Evolutionary conservation across 2,113 vertebrate genomes (phyloP).

Genomic region (Bombycilla garrulus): DNA sequence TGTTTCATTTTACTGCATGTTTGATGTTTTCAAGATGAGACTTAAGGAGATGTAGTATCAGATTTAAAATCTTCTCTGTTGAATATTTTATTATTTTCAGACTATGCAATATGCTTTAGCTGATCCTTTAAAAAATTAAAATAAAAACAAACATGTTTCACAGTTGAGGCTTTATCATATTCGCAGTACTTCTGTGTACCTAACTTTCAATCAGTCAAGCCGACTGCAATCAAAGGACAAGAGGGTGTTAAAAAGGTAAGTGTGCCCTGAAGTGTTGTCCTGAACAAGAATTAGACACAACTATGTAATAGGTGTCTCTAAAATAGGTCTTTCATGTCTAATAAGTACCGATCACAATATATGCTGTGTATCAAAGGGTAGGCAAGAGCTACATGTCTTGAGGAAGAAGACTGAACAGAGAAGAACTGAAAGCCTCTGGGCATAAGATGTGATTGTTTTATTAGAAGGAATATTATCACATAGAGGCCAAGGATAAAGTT

Average conservation of each 20-base stretch:
- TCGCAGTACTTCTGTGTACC: not conserved
- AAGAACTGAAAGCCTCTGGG: constrained; percentile 22
- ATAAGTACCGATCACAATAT: not conserved
- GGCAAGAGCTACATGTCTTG: not conserved
- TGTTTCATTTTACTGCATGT: not conserved
- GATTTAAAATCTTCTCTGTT: not conserved
- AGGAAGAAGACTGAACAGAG: constrained; percentile 1
- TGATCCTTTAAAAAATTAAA: not conserved
- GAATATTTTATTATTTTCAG: not conserved
- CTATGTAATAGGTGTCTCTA: not conserved
- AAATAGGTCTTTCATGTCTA: not conserved
- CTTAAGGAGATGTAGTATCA: not conserved
- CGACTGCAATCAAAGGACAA: not conserved
- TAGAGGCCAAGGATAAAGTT: constrained; percentile 20
- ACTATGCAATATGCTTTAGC: not conserved
- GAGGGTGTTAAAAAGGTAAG: not conserved
- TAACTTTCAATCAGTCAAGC: not conserved
- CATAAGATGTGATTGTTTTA: constrained; percentile 5
- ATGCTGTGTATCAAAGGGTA: not conserved
- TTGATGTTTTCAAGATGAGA: not conserved
- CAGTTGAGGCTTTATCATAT: not conserved
- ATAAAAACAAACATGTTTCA: not conserved
- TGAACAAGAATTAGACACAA: not conserved
- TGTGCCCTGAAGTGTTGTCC: not conserved
- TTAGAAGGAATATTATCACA: constrained; percentile 31